Base-by-base conservation (phyloP, 1,140 invertebrate genomes). In the Anthonomus grandis region DNA sequence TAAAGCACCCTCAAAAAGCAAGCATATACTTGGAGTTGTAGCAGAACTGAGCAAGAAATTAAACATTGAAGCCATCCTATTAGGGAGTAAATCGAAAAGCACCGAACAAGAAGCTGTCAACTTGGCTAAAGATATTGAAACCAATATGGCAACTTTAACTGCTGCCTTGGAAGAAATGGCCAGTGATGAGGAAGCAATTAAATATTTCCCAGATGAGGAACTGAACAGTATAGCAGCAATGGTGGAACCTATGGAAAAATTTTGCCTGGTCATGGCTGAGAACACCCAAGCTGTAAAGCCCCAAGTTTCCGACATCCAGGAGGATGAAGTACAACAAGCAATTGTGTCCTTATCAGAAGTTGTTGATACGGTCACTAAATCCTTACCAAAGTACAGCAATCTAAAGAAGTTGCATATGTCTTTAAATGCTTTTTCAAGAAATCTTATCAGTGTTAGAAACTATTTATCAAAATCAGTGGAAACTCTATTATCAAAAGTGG, bases 11-110 rank as follows among this genome's bases (percentile, higher is more conserved):
- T 34, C 17, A 1, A 48, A 49, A 22, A 25, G 54, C 9, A 48
- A 57, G 34, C 54, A 57, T 25, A 57, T 57, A 5, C 34, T 57
- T 19, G 45, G 54, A 9, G 49, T 57, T 21, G 54, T 57, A 3
- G 54, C 54, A 10, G 54, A 57, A 27, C 23, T 57, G n/a, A 57
- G 54, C 17, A 57, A 57, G 18, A 57, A 57, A 42, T 24, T 57
- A n/a, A 49, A 57, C 17, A 57, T 57, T 41, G 34, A 57, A 39
- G 54, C 54, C 13, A 38, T 57, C 4, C 39, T 57, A 12, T 37
- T 57, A 21, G 54, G 54, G 12, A 2, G 21, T n/a, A 24, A 48
- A 34, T 21, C 42, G 6, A 52, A 45, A 25, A 13, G 8, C 10
- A n/a, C 27, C 10, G 25, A 51, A 37, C 27, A 58, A 51, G 24